Conservation (phyloP, 2,888 invertebrate genomes). For the Salpingus planirostris region DNA sequence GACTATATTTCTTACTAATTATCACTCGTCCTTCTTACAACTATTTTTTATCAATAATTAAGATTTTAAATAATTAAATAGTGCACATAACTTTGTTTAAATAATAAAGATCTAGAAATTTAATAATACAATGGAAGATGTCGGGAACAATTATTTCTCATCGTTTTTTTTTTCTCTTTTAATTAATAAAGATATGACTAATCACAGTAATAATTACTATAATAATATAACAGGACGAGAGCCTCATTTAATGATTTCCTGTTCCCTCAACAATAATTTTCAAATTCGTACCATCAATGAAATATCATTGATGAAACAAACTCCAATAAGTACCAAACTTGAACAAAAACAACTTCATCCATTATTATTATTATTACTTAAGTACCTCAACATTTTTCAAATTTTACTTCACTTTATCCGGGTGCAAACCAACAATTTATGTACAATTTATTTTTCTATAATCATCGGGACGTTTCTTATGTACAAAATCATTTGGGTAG, state of each 20-base stretch:
- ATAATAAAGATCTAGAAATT: too few relatives aligned
- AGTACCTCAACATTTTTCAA: not conserved
- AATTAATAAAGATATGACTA: constrained; percentile 29
- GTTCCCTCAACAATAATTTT: constrained; percentile 24
- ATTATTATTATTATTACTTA: not conserved
- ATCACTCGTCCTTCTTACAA: constrained; percentile 27
- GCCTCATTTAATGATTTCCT: constrained; percentile 11
- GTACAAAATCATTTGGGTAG: not conserved
- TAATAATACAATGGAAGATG: constrained; percentile 13
- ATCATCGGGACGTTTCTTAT: not conserved
- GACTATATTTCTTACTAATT: constrained; percentile 22
- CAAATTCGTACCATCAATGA: too few relatives aligned
- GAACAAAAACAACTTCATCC: constrained; percentile 18
- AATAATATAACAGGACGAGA: constrained; percentile 14
- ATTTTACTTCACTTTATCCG: too few relatives aligned
- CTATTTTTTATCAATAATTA: constrained; percentile 11
- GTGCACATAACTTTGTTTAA: constrained; percentile 34
- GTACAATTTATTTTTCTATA: not conserved
- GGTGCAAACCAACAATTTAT: not conserved
- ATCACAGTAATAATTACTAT: constrained; percentile 24
- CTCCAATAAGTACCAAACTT: constrained; percentile 31
- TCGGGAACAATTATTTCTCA: constrained; percentile 13
- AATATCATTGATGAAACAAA: too few relatives aligned
- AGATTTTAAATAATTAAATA: constrained; percentile 21
- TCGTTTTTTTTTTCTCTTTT: too few relatives aligned